phyloP scores from a whole-genome alignment of 2,888 invertebrate genomes.

The Standfussiana lucernea region DNA sequence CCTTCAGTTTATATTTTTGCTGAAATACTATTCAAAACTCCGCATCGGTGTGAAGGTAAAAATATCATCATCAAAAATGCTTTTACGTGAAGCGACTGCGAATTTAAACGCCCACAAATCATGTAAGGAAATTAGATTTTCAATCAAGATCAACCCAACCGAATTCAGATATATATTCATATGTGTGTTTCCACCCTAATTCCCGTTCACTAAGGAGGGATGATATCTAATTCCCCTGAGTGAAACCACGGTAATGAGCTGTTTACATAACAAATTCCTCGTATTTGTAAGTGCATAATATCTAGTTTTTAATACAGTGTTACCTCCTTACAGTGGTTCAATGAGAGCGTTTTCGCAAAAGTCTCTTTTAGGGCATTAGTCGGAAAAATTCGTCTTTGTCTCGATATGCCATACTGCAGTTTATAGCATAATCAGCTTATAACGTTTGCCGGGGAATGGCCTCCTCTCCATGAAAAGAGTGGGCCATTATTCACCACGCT shows the following conservation, averaged over 20 bases:
- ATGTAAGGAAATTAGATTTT: conserved; percentile 55
- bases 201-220: conserved; percentile 39
- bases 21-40: not conserved
- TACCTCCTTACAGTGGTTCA: not conserved
- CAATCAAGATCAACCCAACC: conserved; percentile 60
- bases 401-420: not conserved
- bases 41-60: not conserved
- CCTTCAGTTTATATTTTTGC: not conserved
- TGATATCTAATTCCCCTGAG: conserved; percentile 56
- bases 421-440: not conserved
- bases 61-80: conserved; percentile 11
- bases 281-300: conserved; percentile 49
- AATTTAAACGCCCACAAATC: conserved; percentile 53
- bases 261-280: conserved; percentile 52
- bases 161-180: conserved; percentile 50
- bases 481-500: not conserved
- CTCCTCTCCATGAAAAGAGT: not conserved
- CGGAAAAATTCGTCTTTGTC: too few species aligned
- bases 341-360: not conserved
- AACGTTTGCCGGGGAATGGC: not conserved
- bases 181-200: conserved; percentile 52
- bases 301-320: conserved; percentile 13
- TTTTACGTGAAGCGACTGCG: conserved; percentile 2
- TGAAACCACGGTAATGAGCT: conserved; percentile 48
- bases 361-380: too few species aligned